phyloP scores from a whole-genome alignment of 2,888 invertebrate genomes.

The Epirrhoe tristata region DNA sequence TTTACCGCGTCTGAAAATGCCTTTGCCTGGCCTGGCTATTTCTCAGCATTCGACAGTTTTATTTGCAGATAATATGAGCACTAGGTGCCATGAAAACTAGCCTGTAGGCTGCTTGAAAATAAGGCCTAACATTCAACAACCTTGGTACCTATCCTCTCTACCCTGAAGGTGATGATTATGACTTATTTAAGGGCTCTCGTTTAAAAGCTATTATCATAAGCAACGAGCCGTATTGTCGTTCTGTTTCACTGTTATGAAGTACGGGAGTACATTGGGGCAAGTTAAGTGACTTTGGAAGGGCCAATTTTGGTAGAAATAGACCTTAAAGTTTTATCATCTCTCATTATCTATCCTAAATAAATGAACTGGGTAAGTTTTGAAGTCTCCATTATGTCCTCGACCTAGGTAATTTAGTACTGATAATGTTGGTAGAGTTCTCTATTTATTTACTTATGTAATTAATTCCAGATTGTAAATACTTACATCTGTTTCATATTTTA shows the following conservation, averaged over 20 bases:
- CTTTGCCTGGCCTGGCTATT: slow-evolving; percentile 32
- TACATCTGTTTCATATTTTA: too few species aligned
- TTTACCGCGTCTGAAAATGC: slow-evolving; percentile 45
- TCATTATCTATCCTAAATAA: background rate
- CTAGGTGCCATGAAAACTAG: background rate
- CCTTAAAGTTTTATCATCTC: background rate
- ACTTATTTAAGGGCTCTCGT: background rate
- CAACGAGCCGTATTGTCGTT: slow-evolving; percentile 24
- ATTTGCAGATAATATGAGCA: slow-evolving; percentile 15
- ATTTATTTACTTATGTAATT: too few species aligned
- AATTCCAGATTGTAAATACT: too few species aligned
- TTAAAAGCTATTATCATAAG: slow-evolving; percentile 39
- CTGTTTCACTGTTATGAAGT: slow-evolving; percentile 25
- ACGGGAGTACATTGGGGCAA: slow-evolving; percentile 11
- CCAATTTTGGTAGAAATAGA: slow-evolving; percentile 8
- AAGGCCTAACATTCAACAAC: background rate
- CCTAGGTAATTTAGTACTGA: too few species aligned
- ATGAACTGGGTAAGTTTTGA: background rate
- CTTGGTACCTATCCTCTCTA: background rate
- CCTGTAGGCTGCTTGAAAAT: background rate
- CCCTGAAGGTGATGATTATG: background rate
- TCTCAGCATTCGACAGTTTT: slow-evolving; percentile 46
- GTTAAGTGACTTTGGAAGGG: slow-evolving; percentile 8
- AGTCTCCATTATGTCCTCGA: background rate
- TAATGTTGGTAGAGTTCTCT: too few species aligned